Evolutionary conservation across 1,140 invertebrate species (phyloP).

Genomic region (Drosophila prosaltans): DNA sequence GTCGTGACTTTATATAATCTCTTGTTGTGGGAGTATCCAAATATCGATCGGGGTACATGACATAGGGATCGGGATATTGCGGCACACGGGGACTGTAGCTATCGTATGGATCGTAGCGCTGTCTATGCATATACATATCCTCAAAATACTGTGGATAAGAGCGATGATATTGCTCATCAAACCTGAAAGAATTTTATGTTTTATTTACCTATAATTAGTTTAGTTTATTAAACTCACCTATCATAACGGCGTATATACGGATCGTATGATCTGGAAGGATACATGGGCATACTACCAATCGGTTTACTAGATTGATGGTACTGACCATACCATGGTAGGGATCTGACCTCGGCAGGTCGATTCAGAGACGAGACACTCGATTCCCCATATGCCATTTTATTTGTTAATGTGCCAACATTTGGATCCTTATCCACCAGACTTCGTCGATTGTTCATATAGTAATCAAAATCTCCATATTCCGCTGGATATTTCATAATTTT

Average conservation of each 20-base stretch:
- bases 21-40: conserved; percentile 64
- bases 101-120: conserved; percentile 76
- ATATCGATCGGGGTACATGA: conserved; percentile 77
- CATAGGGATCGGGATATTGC: conserved; percentile 76
- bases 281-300: conserved; percentile 37
- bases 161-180: conserved; percentile 75
- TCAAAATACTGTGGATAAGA: conserved; percentile 76
- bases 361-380: conserved; percentile 22
- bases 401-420: conserved; percentile 31
- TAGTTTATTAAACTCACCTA: conserved; percentile 48
- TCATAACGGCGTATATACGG: conserved; percentile 78
- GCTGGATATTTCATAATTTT: conserved; percentile 25
- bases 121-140: conserved; percentile 75
- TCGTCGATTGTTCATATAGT: conserved; percentile 32
- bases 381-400: conserved; percentile 38
- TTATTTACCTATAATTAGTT: neutral
- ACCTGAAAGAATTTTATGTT: conserved; percentile 32
- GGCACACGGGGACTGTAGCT: conserved; percentile 77
- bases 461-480: conserved; percentile 57
- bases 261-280: conserved; percentile 79
- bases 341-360: conserved; percentile 34
- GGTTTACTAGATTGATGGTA: conserved; percentile 43
- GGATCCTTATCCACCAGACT: neutral
- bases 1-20: conserved; percentile 64
- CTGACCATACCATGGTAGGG: conserved; percentile 50